Evolutionary conservation across 1,140 invertebrate genomes (phyloP).

Genomic region (Druon quercuslanigerum): DNA sequence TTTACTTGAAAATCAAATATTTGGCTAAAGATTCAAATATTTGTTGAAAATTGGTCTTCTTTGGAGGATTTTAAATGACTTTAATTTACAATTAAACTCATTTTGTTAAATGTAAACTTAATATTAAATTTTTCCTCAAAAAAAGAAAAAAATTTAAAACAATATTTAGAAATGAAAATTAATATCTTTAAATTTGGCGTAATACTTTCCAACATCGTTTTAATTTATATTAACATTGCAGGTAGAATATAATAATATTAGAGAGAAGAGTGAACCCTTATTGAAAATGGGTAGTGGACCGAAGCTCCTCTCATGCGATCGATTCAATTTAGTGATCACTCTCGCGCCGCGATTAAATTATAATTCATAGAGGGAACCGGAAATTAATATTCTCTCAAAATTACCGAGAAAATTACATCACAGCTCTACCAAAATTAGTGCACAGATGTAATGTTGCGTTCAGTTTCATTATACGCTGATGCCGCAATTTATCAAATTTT

Average conservation of each 20-base stretch:
- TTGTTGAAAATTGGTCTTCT: too few relatives aligned
- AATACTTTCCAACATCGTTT: too few relatives aligned
- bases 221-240: too few relatives aligned
- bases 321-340: conserved; percentile 44
- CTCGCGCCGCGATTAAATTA: conserved; percentile 45
- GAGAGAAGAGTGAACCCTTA: background rate
- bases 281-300: background rate
- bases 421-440: background rate
- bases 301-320: conserved; percentile 30
- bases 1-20: too few relatives aligned
- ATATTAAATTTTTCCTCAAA: background rate
- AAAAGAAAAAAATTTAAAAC: too few relatives aligned
- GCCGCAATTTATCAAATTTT: background rate
- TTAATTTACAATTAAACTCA: too few relatives aligned
- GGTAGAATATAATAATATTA: too few relatives aligned
- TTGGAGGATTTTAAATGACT: too few relatives aligned
- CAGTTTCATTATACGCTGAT: background rate
- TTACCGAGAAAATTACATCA: conserved; percentile 20
- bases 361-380: conserved; percentile 35
- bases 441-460: background rate
- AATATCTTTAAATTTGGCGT: too few relatives aligned
- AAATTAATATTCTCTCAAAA: conserved; percentile 44
- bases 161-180: too few relatives aligned
- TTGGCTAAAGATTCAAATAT: too few relatives aligned
- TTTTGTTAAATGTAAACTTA: too few relatives aligned